phyloP scores from a whole-genome alignment of 1,140 invertebrate species.

The Eupeodes corollae region DNA sequence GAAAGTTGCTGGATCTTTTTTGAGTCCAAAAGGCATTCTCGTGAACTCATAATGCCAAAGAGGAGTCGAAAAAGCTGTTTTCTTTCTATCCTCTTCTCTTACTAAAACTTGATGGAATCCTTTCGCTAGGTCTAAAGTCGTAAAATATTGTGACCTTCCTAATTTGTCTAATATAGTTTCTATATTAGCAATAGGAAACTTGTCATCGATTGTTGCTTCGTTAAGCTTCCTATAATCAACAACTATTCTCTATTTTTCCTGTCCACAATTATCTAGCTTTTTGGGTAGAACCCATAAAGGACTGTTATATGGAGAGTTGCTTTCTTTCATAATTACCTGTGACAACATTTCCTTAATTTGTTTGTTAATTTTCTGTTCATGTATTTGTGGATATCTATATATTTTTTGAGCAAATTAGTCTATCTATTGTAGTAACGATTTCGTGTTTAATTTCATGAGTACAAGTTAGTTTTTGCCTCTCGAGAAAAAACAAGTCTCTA shows the following conservation, averaged over 20 bases:
- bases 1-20: constrained; percentile 36
- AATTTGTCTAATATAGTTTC: constrained; percentile 2
- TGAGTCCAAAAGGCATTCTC: constrained; percentile 34
- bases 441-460: not conserved
- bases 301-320: constrained; percentile 1
- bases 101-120: constrained; percentile 34
- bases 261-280: constrained; percentile 6
- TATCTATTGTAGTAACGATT: not conserved
- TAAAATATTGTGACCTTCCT: not conserved
- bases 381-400: constrained; percentile 24
- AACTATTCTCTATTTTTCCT: constrained; percentile 19
- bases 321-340: constrained; percentile 5
- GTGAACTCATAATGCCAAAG: constrained; percentile 8
- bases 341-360: constrained; percentile 23
- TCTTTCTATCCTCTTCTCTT: constrained; percentile 1
- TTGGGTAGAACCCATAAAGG: constrained; percentile 10
- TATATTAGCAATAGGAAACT: constrained; percentile 1
- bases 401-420: constrained; percentile 13
- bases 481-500: not conserved
- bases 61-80: constrained; percentile 8
- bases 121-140: constrained; percentile 7
- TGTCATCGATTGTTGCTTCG: not conserved
- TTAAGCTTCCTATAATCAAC: constrained; percentile 25
- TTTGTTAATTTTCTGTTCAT: constrained; percentile 21
- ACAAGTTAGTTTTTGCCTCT: not conserved